These are phyloP conservation scores for Brachyopa scutellaris DNA, from an alignment of 2,888 invertebrate genomes.

Conservation along the genomic window DNA sequence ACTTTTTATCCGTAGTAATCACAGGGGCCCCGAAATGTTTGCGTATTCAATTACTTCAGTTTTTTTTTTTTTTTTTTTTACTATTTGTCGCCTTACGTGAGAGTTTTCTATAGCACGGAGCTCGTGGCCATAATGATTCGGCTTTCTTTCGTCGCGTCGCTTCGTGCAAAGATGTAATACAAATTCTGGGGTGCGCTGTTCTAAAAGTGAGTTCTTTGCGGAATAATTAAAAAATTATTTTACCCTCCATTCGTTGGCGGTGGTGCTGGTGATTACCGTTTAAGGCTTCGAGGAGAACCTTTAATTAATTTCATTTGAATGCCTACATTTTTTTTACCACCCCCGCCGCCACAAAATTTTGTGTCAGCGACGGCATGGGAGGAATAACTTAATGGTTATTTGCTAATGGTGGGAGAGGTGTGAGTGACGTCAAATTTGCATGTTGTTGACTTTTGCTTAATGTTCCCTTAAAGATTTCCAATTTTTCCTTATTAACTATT, in stretches of 20 bases:
- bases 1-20: slow-evolving; percentile 37
- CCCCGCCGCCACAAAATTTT: not conserved
- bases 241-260: slow-evolving; percentile 57
- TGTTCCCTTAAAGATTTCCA: not conserved
- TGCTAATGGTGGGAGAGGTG: slow-evolving; percentile 45
- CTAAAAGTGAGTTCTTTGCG: slow-evolving; percentile 59
- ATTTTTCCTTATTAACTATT: no score
- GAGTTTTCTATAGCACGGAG: slow-evolving; percentile 30
- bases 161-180: slow-evolving; percentile 44
- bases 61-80: slow-evolving; percentile 28
- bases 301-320: slow-evolving; percentile 71
- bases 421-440: slow-evolving; percentile 39
- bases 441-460: slow-evolving; percentile 41
- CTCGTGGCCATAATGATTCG: slow-evolving; percentile 35
- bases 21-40: slow-evolving; percentile 51
- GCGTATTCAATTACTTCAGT: slow-evolving; percentile 57
- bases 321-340: slow-evolving; percentile 54
- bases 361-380: slow-evolving; percentile 42
- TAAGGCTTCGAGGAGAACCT: slow-evolving; percentile 55
- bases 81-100: slow-evolving; percentile 64
- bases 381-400: slow-evolving; percentile 65
- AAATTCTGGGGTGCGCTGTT: slow-evolving; percentile 45
- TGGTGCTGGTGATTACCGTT: slow-evolving; percentile 63
- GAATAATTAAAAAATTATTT: slow-evolving; percentile 70
- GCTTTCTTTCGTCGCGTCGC: slow-evolving; percentile 36